Base-by-base conservation (phyloP, 2,888 invertebrate species). In the Hypomecis punctinalis region DNA sequence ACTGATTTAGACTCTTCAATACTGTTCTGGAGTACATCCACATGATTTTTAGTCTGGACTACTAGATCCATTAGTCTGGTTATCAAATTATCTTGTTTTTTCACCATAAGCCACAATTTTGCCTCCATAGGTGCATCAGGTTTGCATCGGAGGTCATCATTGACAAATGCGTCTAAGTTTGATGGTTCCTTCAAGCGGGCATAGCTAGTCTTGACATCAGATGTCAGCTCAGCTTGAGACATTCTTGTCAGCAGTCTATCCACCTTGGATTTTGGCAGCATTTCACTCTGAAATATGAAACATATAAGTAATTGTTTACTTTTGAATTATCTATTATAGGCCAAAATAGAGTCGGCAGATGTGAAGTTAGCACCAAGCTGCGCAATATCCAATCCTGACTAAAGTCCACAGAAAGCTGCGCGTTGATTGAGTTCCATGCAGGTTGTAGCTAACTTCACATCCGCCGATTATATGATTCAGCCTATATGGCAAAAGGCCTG, bases 71-170 rank as follows among this genome's bases (percentile, higher is more conserved):
- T 80, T 6, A 91, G 76, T 72, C 87, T 87, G 42, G 76, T 81
- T 49, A 85, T 90, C 36, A 92, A 70, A 73, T 89, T 80, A 5
- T 90, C 86, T 74, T 91, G 91, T 72, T 91, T 91, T 66, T 91
- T 91, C 1, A 91, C 76, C 73, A 91, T 76, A 4, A 91, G 78
- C 91, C 91, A 91, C 9, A 91, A 75, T 33, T 82, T 81, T 4
- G 83, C 84, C 61, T 90, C 90, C 56, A 76, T 77, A 7, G 90
- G 83, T 33, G 88, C 80, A 61, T 88, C 84, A 10, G 79, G 52
- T 64, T 77, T 83, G 64, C 83, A 85, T 68, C 78, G 83, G 1
- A 90, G 73, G 10, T 89, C 86, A 58, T 89, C 88, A 66, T 76
- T 82, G 4, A 91, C 73, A 76, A 78, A 84, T 11, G 72, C 78